Evolutionary conservation across 2,113 vertebrate genomes (phyloP).

Genomic region (Percina caprodes): DNA sequence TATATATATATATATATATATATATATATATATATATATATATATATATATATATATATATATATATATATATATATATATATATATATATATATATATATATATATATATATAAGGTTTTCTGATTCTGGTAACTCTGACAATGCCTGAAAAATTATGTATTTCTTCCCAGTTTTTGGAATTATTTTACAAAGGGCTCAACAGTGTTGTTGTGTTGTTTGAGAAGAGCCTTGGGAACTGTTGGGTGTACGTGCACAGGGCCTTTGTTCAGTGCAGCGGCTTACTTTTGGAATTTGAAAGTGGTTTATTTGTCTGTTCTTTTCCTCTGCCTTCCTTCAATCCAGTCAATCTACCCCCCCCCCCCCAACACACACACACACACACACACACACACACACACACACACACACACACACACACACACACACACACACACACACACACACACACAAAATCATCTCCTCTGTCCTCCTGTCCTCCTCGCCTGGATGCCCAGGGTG

Average conservation of each 20-base stretch:
- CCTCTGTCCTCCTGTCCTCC: slow-evolving; percentile 46
- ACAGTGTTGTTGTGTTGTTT: background rate
- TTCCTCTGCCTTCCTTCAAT: background rate
- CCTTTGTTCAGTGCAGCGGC: background rate
- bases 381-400: too few species aligned
- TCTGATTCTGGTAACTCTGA: background rate
- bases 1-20: too few species aligned
- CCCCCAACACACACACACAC: too few species aligned
- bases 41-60: too few species aligned
- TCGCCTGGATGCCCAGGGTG: slow-evolving; percentile 49
- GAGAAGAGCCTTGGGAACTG: background rate
- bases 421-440: too few species aligned
- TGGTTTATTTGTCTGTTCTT: background rate
- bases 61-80: too few species aligned
- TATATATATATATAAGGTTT: background rate
- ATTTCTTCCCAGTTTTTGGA: background rate
- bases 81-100: too few species aligned
- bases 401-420: too few species aligned
- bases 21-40: too few species aligned
- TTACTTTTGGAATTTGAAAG: slow-evolving; percentile 6
- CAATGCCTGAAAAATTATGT: background rate
- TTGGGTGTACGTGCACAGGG: background rate
- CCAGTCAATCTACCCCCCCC: background rate
- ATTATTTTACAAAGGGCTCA: background rate
- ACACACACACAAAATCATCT: background rate